Evolutionary conservation across 2,888 invertebrate species (phyloP).

Genomic region (Polymixis lichenea): DNA sequence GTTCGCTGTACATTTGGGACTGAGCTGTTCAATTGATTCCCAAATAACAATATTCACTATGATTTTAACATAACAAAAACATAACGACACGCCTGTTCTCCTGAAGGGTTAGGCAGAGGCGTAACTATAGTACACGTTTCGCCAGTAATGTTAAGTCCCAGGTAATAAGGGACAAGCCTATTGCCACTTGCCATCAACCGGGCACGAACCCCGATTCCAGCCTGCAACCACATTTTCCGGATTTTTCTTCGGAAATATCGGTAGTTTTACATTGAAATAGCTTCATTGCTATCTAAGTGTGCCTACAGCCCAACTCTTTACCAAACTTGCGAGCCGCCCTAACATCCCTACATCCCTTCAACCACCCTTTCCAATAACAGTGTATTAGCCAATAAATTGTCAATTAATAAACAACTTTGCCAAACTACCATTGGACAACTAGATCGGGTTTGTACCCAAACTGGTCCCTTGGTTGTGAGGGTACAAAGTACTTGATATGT

Average conservation of each 20-base stretch:
- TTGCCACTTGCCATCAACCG: neutral
- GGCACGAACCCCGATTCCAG: neutral
- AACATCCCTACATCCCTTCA: constrained; percentile 27
- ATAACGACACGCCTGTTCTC: neutral
- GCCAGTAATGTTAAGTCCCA: neutral
- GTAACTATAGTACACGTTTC: neutral
- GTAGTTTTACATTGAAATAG: neutral
- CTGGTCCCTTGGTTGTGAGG: constrained; percentile 39
- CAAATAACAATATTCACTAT: neutral
- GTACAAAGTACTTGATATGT: constrained; percentile 28
- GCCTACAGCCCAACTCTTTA: neutral
- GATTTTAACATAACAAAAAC: neutral
- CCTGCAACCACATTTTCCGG: neutral
- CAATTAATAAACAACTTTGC: constrained; percentile 67
- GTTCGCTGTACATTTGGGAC: neutral
- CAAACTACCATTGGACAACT: constrained; percentile 49
- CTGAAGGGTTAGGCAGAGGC: neutral
- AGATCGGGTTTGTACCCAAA: constrained; percentile 33
- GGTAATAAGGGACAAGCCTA: neutral
- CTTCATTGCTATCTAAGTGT: neutral
- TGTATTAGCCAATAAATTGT: constrained; percentile 66
- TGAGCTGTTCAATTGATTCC: neutral
- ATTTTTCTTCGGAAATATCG: neutral
- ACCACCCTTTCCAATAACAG: constrained; percentile 60
- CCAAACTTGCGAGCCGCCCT: constrained; percentile 7